phyloP scores from a whole-genome alignment of 2,797 vertebrate species.

The Sebastes reedi region DNA sequence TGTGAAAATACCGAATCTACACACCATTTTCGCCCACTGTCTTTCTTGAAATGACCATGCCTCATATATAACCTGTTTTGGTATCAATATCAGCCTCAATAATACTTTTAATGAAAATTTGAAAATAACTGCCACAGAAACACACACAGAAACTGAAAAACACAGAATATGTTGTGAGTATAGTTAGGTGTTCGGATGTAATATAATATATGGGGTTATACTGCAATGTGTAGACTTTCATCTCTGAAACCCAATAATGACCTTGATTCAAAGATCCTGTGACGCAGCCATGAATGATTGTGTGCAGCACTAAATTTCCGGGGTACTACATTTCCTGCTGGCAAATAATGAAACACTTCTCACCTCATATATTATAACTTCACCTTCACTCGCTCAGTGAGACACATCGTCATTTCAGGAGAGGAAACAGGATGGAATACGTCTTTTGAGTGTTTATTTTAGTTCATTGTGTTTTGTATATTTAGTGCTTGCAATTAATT shows the following conservation, averaged over 20 bases:
- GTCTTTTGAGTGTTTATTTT: slow-evolving; percentile 6
- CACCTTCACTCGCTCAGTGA: slow-evolving; percentile 21
- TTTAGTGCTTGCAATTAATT: background rate
- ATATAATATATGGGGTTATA: background rate
- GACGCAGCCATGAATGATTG: slow-evolving; percentile 43
- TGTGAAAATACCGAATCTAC: too few species aligned
- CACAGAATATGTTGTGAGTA: background rate
- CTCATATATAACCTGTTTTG: too few species aligned
- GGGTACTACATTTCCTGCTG: slow-evolving; percentile 35
- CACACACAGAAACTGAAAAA: background rate
- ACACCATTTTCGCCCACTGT: accelerated
- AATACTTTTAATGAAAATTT: too few species aligned
- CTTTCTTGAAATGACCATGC: too few species aligned
- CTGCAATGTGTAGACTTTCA: background rate
- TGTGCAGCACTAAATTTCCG: slow-evolving; percentile 35
- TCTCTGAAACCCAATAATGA: slow-evolving; percentile 27
- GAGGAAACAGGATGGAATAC: background rate
- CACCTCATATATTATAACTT: slow-evolving; percentile 40
- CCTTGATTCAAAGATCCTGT: slow-evolving; percentile 38
- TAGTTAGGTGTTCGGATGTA: background rate
- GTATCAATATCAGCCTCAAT: too few species aligned
- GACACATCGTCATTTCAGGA: slow-evolving; percentile 20
- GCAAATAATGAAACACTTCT: slow-evolving; percentile 49
- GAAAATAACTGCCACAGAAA: too few species aligned
- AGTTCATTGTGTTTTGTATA: background rate